Conservation (phyloP, 2,113 vertebrate genomes). For the Siniperca knerii region DNA sequence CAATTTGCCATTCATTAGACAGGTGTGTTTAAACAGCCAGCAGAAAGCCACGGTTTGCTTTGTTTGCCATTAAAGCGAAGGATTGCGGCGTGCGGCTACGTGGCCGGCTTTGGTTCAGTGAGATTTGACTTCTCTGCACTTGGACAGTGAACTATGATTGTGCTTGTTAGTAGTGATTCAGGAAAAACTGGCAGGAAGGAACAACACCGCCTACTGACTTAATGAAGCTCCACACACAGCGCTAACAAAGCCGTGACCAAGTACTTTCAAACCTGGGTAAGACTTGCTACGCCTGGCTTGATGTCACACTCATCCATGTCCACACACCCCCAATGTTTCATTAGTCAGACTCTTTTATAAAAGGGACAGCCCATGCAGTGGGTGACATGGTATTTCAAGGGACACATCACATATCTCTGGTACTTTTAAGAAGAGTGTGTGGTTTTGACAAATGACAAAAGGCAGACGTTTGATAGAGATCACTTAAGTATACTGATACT, state of each 20-base stretch:
- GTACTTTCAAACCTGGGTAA: constrained; percentile 35
- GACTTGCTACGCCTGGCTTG: background rate
- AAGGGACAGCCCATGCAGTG: constrained; percentile 20
- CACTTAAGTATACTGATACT: background rate
- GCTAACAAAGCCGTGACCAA: constrained; percentile 28
- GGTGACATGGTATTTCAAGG: constrained; percentile 14
- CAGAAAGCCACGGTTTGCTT: background rate
- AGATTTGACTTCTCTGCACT: background rate
- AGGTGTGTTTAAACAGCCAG: constrained; percentile 41
- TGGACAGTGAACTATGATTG: constrained; percentile 31
- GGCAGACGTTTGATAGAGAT: background rate
- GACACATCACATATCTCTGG: background rate
- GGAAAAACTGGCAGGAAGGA: constrained; percentile 20
- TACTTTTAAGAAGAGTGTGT: background rate
- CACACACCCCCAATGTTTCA: background rate
- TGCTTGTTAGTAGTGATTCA: constrained; percentile 42
- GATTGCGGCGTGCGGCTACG: background rate
- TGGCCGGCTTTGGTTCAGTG: background rate
- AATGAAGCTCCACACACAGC: constrained; percentile 30
- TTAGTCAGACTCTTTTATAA: constrained; percentile 25
- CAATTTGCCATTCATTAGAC: constrained; percentile 45
- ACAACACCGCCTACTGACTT: constrained; percentile 56
- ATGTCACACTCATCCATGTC: constrained; percentile 38
- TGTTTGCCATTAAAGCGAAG: background rate
- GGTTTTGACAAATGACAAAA: background rate